Percentiles rank a stretch among this genome's conserved stretches.
Conservation (phyloP, 2,888 invertebrate genomes). For the Pyrrhosoma nymphula region DNA sequence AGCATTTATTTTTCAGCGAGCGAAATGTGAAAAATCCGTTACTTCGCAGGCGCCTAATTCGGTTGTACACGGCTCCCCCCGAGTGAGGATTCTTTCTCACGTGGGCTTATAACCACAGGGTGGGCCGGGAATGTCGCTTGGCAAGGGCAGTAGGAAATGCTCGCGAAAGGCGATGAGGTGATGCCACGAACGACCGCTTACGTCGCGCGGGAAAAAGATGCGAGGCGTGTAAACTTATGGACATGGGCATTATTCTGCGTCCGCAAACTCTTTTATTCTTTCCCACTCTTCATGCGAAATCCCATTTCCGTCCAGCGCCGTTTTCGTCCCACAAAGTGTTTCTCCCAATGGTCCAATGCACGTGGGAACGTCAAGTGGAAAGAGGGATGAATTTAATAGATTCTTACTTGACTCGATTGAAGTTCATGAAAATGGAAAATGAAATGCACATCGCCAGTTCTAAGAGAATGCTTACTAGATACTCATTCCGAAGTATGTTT, state of each 20-base stretch:
- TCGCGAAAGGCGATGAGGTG: not conserved
- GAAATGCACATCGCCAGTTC: no score
- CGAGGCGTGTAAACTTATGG: not conserved
- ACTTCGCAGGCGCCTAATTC: not conserved
- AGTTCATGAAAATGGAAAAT: no score
- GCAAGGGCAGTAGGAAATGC: conserved; percentile 4
- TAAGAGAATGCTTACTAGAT: no score
- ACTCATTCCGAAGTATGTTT: no score
- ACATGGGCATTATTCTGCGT: not conserved
- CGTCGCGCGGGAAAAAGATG: not conserved
- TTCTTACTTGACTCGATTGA: not conserved
- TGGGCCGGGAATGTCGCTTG: conserved; percentile 33
- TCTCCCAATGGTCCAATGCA: not conserved
- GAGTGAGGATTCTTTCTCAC: not conserved
- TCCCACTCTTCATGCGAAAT: not conserved
- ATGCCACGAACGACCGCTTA: not conserved
- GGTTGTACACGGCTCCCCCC: not conserved
- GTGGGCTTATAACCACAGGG: not conserved
- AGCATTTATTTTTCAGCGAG: not conserved
- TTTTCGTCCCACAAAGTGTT: not conserved
- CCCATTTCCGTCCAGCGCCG: not conserved
- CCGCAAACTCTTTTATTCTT: not conserved
- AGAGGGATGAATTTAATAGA: not conserved
- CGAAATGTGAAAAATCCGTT: conserved; percentile 12
- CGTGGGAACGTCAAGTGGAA: not conserved